Evolutionary conservation across 2,888 invertebrate genomes (phyloP).

Genomic region (Mesodorylaimus sp.): DNA sequence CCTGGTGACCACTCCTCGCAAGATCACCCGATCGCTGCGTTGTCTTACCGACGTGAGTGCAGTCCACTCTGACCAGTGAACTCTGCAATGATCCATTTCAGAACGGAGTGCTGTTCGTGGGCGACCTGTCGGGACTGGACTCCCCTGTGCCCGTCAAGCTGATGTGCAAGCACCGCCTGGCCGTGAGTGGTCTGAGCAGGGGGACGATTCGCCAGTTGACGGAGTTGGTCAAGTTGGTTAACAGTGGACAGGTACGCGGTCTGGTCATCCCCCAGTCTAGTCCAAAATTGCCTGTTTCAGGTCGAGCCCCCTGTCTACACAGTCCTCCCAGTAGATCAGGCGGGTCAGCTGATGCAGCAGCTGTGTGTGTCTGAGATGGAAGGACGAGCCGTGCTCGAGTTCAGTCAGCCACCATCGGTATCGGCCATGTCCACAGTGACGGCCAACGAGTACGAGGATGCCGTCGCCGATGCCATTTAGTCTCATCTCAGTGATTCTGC

Average conservation of each 20-base stretch:
- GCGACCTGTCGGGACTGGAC: constrained; percentile 44
- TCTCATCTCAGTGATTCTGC: too few species aligned
- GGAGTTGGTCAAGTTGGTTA: constrained; percentile 45
- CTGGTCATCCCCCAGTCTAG: too few species aligned
- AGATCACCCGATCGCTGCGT: constrained; percentile 69
- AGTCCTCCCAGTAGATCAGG: constrained; percentile 74
- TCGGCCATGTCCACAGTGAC: too few species aligned
- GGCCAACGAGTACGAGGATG: too few species aligned
- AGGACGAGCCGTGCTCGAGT: constrained; percentile 72
- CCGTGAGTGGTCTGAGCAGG: constrained; percentile 60
- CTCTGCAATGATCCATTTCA: too few species aligned
- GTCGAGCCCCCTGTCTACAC: constrained; percentile 74
- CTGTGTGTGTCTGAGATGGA: constrained; percentile 73
- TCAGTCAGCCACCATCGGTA: too few species aligned
- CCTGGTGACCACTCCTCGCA: constrained; percentile 78
- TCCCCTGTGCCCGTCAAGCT: constrained; percentile 67
- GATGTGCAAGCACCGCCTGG: constrained; percentile 59
- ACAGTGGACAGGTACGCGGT: background rate
- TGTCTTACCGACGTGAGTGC: constrained; percentile 52
- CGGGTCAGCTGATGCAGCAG: constrained; percentile 69
- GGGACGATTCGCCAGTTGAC: constrained; percentile 66
- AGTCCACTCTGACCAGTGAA: too few species aligned
- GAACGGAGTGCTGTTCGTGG: constrained; percentile 72
- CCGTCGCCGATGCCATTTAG: too few species aligned
- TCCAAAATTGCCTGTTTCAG: too few species aligned